phyloP scores from a whole-genome alignment of 1,140 invertebrate species.

The Pantala flavescens region DNA sequence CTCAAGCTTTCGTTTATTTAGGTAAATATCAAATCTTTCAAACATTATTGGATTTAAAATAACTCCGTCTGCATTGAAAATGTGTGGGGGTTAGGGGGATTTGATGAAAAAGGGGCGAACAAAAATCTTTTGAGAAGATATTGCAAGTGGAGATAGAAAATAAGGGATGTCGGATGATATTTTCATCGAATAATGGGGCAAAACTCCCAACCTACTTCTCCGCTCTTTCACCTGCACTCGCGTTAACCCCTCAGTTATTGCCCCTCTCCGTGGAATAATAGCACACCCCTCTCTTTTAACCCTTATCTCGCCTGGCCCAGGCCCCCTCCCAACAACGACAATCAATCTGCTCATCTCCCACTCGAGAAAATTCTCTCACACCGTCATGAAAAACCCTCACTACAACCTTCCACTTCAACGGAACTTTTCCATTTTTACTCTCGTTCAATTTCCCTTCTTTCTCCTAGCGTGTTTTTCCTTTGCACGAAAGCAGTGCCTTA shows the following conservation, averaged over 20 bases:
- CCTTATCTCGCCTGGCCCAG: background rate
- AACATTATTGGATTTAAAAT: too few relatives aligned
- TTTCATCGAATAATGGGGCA: background rate
- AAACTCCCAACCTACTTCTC: background rate
- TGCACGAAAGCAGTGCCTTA: too few relatives aligned
- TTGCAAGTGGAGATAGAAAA: background rate
- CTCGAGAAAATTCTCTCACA: background rate
- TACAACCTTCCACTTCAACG: too few relatives aligned
- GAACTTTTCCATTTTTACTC: too few relatives aligned
- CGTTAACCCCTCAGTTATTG: background rate
- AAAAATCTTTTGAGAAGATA: background rate
- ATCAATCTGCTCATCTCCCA: constrained; percentile 5
- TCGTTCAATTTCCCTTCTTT: too few relatives aligned
- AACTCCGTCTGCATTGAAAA: too few relatives aligned
- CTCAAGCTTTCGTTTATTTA: too few relatives aligned
- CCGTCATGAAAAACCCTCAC: too few relatives aligned
- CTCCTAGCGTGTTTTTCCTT: too few relatives aligned
- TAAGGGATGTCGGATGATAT: background rate
- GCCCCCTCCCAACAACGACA: background rate
- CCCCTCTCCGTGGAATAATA: background rate
- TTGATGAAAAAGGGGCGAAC: background rate
- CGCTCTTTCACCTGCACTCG: background rate
- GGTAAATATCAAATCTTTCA: too few relatives aligned
- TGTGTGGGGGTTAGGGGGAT: too few relatives aligned
- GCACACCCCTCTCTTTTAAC: background rate